These are phyloP conservation scores for Cyclopterus lumpus DNA, from an alignment of 2,797 vertebrate genomes.

Conservation along the genomic window DNA sequence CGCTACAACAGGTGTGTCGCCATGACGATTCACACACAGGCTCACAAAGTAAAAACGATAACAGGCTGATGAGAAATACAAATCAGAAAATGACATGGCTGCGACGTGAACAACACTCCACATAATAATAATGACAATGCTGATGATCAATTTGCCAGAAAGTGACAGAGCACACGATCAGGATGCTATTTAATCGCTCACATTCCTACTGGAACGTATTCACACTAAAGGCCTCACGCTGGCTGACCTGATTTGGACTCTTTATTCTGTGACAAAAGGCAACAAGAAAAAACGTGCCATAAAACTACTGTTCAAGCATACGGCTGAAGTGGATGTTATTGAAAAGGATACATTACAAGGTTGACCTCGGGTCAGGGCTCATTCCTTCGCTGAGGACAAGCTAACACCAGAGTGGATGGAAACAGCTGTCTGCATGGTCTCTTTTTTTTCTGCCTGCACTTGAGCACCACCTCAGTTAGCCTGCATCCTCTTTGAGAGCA, in stretches of 20 bases:
- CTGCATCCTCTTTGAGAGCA: slow-evolving; percentile 62
- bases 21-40: background rate
- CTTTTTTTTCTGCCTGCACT: slow-evolving; percentile 49
- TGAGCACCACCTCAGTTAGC: slow-evolving; percentile 57
- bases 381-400: slow-evolving; percentile 54
- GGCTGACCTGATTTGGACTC: slow-evolving; percentile 52
- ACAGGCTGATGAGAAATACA: no score
- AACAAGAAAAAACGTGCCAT: slow-evolving; percentile 71
- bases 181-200: slow-evolving; percentile 39
- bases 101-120: slow-evolving; percentile 9
- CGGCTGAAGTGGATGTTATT: slow-evolving; percentile 79
- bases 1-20: background rate
- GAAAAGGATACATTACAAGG: slow-evolving; percentile 78
- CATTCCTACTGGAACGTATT: slow-evolving; percentile 44
- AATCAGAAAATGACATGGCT: background rate
- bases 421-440: slow-evolving; percentile 58
- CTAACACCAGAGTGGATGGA: slow-evolving; percentile 50
- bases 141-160: slow-evolving; percentile 24
- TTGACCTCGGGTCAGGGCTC: slow-evolving; percentile 72
- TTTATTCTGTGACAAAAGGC: slow-evolving; percentile 62
- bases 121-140: background rate
- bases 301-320: slow-evolving; percentile 72
- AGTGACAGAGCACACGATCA: slow-evolving; percentile 7
- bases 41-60: background rate
- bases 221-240: slow-evolving; percentile 35